phyloP scores from a whole-genome alignment of 53 echinoderm and acorn worm species.

The Echinarachnius parma region DNA sequence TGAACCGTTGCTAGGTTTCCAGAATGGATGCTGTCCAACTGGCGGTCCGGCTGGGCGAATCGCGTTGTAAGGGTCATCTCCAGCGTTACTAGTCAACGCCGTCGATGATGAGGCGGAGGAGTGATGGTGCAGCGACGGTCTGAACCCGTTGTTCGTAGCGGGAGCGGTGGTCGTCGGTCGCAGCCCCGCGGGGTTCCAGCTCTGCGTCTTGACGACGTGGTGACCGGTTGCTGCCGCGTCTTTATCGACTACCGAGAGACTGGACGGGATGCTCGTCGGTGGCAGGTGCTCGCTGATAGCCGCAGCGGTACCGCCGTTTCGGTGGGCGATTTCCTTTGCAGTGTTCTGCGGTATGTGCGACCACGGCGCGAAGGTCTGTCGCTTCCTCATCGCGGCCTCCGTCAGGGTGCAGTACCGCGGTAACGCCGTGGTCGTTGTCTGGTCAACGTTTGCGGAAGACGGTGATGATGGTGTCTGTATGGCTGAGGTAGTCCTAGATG shows the following conservation, averaged over 20 bases:
- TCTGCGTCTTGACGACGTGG: conserved; percentile 9
- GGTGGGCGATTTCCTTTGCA: background rate
- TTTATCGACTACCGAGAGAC: background rate
- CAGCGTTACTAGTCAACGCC: background rate
- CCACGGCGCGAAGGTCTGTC: conserved; percentile 28
- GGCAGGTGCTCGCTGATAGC: background rate
- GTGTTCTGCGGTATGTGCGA: conserved; percentile 11
- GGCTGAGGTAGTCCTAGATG: background rate
- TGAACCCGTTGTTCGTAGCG: background rate
- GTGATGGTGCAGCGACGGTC: conserved; percentile 13
- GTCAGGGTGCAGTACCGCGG: conserved; percentile 56
- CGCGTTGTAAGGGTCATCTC: background rate
- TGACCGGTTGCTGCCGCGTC: too few species aligned
- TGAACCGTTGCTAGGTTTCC: conserved; percentile 4
- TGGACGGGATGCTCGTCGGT: background rate
- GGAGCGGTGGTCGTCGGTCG: conserved; percentile 1
- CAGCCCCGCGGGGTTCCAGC: conserved; percentile 8
- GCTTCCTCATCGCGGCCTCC: conserved; percentile 43
- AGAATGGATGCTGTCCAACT: conserved; percentile 17
- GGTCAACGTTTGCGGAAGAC: background rate
- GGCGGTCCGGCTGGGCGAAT: conserved; percentile 9
- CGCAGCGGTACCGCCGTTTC: background rate
- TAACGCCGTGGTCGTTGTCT: conserved; percentile 1
- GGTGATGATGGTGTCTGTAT: background rate
- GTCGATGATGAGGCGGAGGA: background rate